Base-by-base conservation (phyloP, 2,113 vertebrate genomes). In the Antigone vipio region DNA sequence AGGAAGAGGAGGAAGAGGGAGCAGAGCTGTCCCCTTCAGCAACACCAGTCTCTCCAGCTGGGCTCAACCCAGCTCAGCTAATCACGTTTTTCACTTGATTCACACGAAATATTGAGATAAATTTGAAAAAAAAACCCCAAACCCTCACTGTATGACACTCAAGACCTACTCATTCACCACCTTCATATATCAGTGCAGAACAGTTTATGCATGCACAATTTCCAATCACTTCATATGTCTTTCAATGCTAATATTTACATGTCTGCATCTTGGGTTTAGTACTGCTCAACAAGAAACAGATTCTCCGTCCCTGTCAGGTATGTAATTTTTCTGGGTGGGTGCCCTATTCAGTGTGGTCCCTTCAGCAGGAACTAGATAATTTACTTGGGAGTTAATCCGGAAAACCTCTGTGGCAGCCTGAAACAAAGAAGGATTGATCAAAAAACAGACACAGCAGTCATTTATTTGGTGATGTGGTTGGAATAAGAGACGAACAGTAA, bases 391-490 rank as follows among this genome's bases (percentile, higher is more conserved):
- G 76, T 92, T 96, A 96, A 94, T 95, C 81, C 2, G 1, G 58
- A 93, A 92, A 95, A 91, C 50, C 82, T 96, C 82, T 30, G 55
- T 92, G 73, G 83, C 35, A 91, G 72, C 42, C 40, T 67, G 72
- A 84, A 94, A 95, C 95, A 97, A 96, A 97, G 93, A 58, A 81
- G 71, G 66, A 91, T 88, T 96, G 87, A 97, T 55, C 29, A 73
- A 78, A 92, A 96, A 73, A 83, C 67, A 96, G 94, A 90, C 77
- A 82, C 40, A 96, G 80, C 67, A 92, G 60, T 89, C 93, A 60
- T 71, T 95, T 96, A 77, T 89, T 92, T 92, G 87, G 45, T 80
- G 67, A 90, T 93, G 52, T 76, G 75, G 69, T 84, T 85, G 92
- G 92, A 94, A 91, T 95, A 68, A 77, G 90, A 96, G 91, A 74